Evolutionary conservation across 2,888 invertebrate genomes (phyloP).

Genomic region (Agrochola lota): DNA sequence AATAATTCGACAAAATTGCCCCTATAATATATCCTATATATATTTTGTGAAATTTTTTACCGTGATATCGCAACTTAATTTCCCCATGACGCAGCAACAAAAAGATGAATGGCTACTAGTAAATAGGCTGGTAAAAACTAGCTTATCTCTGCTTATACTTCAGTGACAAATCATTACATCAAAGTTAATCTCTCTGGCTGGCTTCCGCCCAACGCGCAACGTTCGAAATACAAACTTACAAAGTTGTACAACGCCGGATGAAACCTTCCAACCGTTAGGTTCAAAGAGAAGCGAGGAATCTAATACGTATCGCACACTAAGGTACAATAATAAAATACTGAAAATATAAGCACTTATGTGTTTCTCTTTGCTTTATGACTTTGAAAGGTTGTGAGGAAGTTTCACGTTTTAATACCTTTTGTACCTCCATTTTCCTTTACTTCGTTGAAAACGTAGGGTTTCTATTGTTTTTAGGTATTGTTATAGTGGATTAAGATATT

Average conservation of each 20-base stretch:
- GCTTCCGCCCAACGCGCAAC: slow-evolving; percentile 65
- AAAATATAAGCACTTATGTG: slow-evolving; percentile 51
- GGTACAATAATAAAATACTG: slow-evolving; percentile 40
- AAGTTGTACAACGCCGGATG: slow-evolving; percentile 51
- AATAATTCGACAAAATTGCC: not conserved
- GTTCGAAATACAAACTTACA: slow-evolving; percentile 50
- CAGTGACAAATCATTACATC: slow-evolving; percentile 56
- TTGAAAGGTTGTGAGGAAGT: slow-evolving; percentile 28
- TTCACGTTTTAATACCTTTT: slow-evolving; percentile 26
- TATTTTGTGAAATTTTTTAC: not conserved
- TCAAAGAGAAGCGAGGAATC: slow-evolving; percentile 45
- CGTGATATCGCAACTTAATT: slow-evolving; percentile 9
- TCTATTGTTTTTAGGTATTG: not conserved
- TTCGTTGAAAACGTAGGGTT: slow-evolving; percentile 10
- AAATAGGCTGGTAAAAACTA: slow-evolving; percentile 50
- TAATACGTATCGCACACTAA: slow-evolving; percentile 26
- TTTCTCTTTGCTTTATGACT: slow-evolving; percentile 45
- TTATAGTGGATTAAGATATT: not conserved
- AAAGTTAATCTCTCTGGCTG: slow-evolving; percentile 58
- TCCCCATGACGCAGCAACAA: slow-evolving; percentile 52
- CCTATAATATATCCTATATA: not conserved
- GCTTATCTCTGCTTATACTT: slow-evolving; percentile 52
- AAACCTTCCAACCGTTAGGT: slow-evolving; percentile 41
- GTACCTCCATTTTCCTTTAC: slow-evolving; percentile 6
- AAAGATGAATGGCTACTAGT: slow-evolving; percentile 55